Base-by-base conservation (phyloP, 2,888 invertebrate species). In the Amorpha juglandis region DNA sequence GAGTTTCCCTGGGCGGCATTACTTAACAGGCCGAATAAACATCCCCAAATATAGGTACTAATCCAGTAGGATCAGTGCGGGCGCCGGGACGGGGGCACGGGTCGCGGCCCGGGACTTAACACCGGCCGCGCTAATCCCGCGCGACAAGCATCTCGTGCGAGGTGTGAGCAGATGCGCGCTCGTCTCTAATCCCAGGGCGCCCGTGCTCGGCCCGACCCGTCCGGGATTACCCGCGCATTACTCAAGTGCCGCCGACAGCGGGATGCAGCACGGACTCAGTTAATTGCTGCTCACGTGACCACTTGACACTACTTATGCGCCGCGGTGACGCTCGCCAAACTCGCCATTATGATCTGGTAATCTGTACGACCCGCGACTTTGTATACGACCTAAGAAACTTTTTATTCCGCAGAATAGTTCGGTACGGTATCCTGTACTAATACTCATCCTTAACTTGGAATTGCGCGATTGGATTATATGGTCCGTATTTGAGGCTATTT, bases 51-150 rank as follows among this genome's bases (percentile, higher is more conserved):
- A 58, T 58, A 38, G 38, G 19, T 6, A 47, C 47, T 63, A 63
- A 63, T 63, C 62, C 62, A 16, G 12, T 50, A n/a, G 42, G 50
- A 62, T 35, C 6, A 48, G 51, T 1, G 14, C 51, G 63, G 51
- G 42, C 21, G 45, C 19, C 62, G 21, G 19, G 51, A 3, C 47
- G 48, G 62, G 47, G n/a, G 47, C 14, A 1, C 14, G 38, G 58
- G 63, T 64, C 63, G 55, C 58, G 58, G 64, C 68, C 65, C 70
- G 42, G 62, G 68, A 69, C 75, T 75, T 70, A 71, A 64, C 77
- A 71, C 69, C 73, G 71, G 66, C 48, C 38, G 6, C 53, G 47
- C 14, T 69, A 66, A 71, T 72, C 71, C 74, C 27, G 42, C 58
- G 19, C 11, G 48, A 16, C 53, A 47, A 11, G 27, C 53, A 19